These are phyloP conservation scores for Nephrotoma appendiculata DNA, from an alignment of 2,888 invertebrate genomes.

Conservation along the genomic window DNA sequence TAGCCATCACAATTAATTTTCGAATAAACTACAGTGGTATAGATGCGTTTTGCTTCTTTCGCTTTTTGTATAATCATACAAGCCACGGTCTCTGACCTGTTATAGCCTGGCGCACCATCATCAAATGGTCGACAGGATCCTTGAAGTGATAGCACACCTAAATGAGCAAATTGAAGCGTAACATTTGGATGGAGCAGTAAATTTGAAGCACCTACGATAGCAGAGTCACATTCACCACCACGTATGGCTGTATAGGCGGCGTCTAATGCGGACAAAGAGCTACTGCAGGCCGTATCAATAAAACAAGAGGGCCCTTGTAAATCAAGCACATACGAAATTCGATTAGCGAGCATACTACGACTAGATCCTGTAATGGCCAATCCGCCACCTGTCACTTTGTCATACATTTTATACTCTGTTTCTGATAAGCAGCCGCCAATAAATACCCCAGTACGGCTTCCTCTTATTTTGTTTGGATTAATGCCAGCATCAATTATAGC, in stretches of 20 bases:
- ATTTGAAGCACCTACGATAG: slow-evolving; percentile 79
- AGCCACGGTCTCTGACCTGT: slow-evolving; percentile 64
- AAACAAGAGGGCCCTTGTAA: slow-evolving; percentile 78
- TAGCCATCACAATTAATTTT: slow-evolving; percentile 72
- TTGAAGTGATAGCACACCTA: slow-evolving; percentile 66
- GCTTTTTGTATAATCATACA: slow-evolving; percentile 58
- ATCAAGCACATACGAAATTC: slow-evolving; percentile 79
- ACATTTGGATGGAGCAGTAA: slow-evolving; percentile 77
- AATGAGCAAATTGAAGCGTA: slow-evolving; percentile 69
- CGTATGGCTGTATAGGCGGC: slow-evolving; percentile 63
- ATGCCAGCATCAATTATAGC: slow-evolving; percentile 60
- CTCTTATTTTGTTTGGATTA: slow-evolving; percentile 49
- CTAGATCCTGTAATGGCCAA: slow-evolving; percentile 46
- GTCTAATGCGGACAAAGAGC: slow-evolving; percentile 75
- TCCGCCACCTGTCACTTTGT: slow-evolving; percentile 41
- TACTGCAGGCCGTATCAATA: slow-evolving; percentile 91
- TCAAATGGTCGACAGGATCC: slow-evolving; percentile 89
- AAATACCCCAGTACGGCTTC: slow-evolving; percentile 57
- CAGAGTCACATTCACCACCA: slow-evolving; percentile 71
- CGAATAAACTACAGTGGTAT: slow-evolving; percentile 57
- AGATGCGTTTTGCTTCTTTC: slow-evolving; percentile 47
- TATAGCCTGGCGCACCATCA: slow-evolving; percentile 65
- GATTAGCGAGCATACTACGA: slow-evolving; percentile 82
- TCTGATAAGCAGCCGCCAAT: slow-evolving; percentile 59
- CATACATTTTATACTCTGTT: slow-evolving; percentile 54